Percentiles rank a stretch among this genome's conserved stretches.
Evolutionary conservation across 92 coral and sea anemone genomes (phyloP).

Genomic region (Phenganax stokvisi): DNA sequence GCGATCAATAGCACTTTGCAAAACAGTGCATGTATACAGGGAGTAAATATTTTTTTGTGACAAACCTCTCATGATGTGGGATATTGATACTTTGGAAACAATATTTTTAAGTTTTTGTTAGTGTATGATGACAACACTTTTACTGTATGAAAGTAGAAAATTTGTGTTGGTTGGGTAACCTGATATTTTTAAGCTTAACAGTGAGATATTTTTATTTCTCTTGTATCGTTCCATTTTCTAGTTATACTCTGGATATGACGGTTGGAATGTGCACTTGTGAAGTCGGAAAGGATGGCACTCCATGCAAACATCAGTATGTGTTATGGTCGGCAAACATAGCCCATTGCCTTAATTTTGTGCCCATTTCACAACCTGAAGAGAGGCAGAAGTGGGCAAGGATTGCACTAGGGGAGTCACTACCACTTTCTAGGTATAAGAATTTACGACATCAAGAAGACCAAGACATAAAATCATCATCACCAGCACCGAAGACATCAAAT

Average conservation of each 20-base stretch:
- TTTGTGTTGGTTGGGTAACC: no score
- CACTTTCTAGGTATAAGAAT: constrained; percentile 43
- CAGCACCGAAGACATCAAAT: not conserved
- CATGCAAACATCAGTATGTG: constrained; percentile 55
- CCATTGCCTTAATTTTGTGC: constrained; percentile 54
- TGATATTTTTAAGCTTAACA: no score
- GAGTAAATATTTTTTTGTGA: no score
- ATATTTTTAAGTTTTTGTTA: no score
- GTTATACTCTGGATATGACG: constrained; percentile 58
- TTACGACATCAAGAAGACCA: constrained; percentile 34
- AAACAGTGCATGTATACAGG: no score
- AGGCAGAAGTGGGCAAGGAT: constrained; percentile 54
- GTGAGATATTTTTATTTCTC: no score
- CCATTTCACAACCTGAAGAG: constrained; percentile 44
- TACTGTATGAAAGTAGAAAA: no score
- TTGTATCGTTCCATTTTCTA: constrained; percentile 18
- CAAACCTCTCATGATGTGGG: no score
- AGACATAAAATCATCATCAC: not conserved
- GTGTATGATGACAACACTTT: no score
- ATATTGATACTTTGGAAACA: no score
- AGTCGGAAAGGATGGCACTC: constrained; percentile 51
- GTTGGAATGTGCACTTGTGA: constrained; percentile 55
- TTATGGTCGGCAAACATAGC: constrained; percentile 56
- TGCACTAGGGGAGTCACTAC: constrained; percentile 53
- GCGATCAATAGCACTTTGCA: no score